Percentiles rank a stretch among this genome's conserved stretches.
These are phyloP conservation scores for Athalia circularis DNA, from an alignment of 2,888 invertebrate genomes.

Conservation along the genomic window DNA sequence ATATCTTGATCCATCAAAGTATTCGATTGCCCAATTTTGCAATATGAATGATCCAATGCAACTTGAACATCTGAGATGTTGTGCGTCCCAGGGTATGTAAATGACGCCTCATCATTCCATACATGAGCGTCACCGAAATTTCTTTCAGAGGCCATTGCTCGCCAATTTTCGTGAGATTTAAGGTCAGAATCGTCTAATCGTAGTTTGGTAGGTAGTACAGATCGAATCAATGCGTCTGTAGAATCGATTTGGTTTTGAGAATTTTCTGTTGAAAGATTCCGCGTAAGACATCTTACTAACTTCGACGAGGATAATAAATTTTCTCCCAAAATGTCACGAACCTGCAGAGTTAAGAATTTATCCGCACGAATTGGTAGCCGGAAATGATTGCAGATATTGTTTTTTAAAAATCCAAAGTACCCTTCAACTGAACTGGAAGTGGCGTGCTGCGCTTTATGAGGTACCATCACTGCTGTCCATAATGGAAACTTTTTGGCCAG, in stretches of 20 bases:
- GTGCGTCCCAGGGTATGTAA: not conserved
- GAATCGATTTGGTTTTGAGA: no score
- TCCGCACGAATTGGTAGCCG: slow-evolving; percentile 31
- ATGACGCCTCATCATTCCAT: slow-evolving; percentile 7
- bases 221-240: not conserved
- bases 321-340: slow-evolving; percentile 21
- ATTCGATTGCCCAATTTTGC: not conserved
- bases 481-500: slow-evolving; percentile 40
- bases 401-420: slow-evolving; percentile 31
- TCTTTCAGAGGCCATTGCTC: not conserved
- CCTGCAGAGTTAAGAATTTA: slow-evolving; percentile 30
- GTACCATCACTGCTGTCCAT: slow-evolving; percentile 37
- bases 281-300: not conserved
- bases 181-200: slow-evolving; percentile 13
- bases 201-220: slow-evolving; percentile 11
- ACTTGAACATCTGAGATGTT: not conserved
- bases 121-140: slow-evolving; percentile 3
- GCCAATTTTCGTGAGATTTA: slow-evolving; percentile 14
- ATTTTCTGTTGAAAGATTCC: not conserved
- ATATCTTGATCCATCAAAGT: not conserved
- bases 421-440: slow-evolving; percentile 40
- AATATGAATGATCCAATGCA: slow-evolving; percentile 3
- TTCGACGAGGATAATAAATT: slow-evolving; percentile 14
- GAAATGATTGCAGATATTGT: slow-evolving; percentile 7
- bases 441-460: slow-evolving; percentile 19